phyloP scores from a whole-genome alignment of 2,888 invertebrate genomes.

The Furcula furcula region DNA sequence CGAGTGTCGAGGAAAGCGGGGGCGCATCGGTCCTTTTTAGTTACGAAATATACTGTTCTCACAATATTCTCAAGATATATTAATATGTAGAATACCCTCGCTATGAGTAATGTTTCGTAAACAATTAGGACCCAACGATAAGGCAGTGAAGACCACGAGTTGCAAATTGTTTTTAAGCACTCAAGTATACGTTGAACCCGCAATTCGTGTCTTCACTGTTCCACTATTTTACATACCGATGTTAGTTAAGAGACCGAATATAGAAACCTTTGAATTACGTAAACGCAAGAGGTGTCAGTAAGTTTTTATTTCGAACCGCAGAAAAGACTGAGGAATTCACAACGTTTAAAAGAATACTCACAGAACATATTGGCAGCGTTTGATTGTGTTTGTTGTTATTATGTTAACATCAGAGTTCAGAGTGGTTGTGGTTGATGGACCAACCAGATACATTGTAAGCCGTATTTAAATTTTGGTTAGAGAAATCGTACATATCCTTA shows the following conservation, averaged over 20 bases:
- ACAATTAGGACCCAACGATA: slow-evolving; percentile 34
- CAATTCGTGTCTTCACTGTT: slow-evolving; percentile 58
- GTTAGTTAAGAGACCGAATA: slow-evolving; percentile 66
- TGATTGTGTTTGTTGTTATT: slow-evolving; percentile 54
- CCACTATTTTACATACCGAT: slow-evolving; percentile 78
- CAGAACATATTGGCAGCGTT: slow-evolving; percentile 59
- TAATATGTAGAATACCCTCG: slow-evolving; percentile 28
- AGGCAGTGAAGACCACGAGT: slow-evolving; percentile 51
- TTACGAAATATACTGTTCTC: slow-evolving; percentile 52
- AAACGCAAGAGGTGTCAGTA: slow-evolving; percentile 49
- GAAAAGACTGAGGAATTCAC: slow-evolving; percentile 77
- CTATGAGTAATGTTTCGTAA: slow-evolving; percentile 49
- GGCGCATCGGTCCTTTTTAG: slow-evolving; percentile 34
- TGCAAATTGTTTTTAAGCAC: slow-evolving; percentile 30
- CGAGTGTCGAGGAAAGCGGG: slow-evolving; percentile 44
- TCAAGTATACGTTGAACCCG: slow-evolving; percentile 35
- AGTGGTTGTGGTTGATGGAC: slow-evolving; percentile 69
- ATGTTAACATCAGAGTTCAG: slow-evolving; percentile 52
- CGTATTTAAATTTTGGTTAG: slow-evolving; percentile 51
- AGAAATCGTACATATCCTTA: slow-evolving; percentile 79
- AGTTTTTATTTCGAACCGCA: slow-evolving; percentile 63
- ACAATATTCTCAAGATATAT: slow-evolving; percentile 29
- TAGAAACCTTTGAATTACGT: slow-evolving; percentile 68
- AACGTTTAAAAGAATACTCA: slow-evolving; percentile 73
- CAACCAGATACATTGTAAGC: slow-evolving; percentile 56